Percentiles rank a stretch among this genome's conserved stretches.
Conservation (phyloP, 2,797 vertebrate species). For the Aldrovandia affinis region DNA sequence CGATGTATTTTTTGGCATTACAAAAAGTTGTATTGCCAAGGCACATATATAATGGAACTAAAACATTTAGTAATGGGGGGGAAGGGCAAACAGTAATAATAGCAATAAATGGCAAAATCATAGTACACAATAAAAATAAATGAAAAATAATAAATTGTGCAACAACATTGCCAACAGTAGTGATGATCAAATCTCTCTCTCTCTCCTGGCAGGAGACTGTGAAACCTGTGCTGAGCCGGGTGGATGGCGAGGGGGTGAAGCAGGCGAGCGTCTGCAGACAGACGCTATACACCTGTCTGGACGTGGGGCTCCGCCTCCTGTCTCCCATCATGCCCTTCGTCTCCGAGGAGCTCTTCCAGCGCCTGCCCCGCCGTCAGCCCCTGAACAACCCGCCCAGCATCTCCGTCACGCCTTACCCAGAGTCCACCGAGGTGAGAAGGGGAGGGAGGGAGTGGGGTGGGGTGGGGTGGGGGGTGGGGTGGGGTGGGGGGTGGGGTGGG, state of each 20-base stretch:
- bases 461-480: background rate
- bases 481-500: too few species aligned
- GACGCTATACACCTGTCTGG: slow-evolving; percentile 86
- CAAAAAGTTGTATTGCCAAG: background rate
- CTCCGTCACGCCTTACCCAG: slow-evolving; percentile 80
- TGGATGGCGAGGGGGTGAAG: slow-evolving; percentile 56
- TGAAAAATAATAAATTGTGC: too few species aligned
- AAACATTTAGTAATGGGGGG: background rate
- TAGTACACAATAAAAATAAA: too few species aligned
- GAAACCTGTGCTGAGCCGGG: slow-evolving; percentile 74
- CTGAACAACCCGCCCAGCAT: slow-evolving; percentile 75
- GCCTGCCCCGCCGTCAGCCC: slow-evolving; percentile 76
- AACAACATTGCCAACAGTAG: too few species aligned
- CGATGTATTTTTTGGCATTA: background rate
- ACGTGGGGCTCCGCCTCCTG: slow-evolving; percentile 83
- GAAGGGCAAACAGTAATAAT: background rate
- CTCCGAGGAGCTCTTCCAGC: slow-evolving; percentile 87
- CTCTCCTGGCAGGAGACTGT: slow-evolving; percentile 73
- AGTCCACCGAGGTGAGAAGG: slow-evolving; percentile 70
- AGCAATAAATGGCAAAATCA: background rate
- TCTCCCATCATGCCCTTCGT: slow-evolving; percentile 91
- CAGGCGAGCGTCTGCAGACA: slow-evolving; percentile 74
- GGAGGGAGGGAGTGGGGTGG: background rate
- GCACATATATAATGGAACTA: background rate
- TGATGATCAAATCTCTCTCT: background rate